Base-by-base conservation (phyloP, 2,888 invertebrate genomes). In the Heliconius hortense region DNA sequence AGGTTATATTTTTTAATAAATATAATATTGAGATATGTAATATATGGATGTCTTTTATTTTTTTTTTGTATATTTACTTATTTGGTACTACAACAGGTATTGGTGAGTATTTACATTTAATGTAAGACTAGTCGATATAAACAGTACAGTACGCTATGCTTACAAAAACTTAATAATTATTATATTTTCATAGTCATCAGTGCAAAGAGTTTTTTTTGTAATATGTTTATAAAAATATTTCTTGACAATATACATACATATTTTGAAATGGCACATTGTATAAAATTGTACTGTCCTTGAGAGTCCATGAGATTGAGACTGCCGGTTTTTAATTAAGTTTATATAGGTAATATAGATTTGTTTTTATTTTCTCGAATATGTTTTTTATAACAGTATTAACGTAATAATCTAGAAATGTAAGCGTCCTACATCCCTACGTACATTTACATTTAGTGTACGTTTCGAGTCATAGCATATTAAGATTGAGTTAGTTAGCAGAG, bases 1-100 rank as follows among this genome's bases (percentile, higher is more conserved):
- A 94, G 93, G 93, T 93, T 94, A 94, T 94, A 93, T 94, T 94
- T 94, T 94, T 93, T 93, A 93, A 93, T 93, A 94, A 93, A 93
- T 93, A 93, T 93, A 93, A 93, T 93, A 94, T 93, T 94, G 93
- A 93, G 90, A 93, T 93, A 93, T 93, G 93, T 93, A 93, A 92
- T 91, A 92, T 90, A 91, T 79, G 80, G 76, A 67, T 84, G 87
- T 82, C 79, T 91, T 92, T 93, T 79, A 83, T 85, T 87, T 82
- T 43, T 24, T 43, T 53, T 0, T 11, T 26, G 11, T 21, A 26
- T 3, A 48, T 48, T 3, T 18, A 64, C 2, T 10, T 63, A 26
- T 8, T 11, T 28, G 18, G 48, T 48, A 18, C 48, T 31, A 68
- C 13, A 31, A 31, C 18, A 4, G 48, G 11, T 28, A 28, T 53